Conservation (phyloP, 2,797 vertebrate genomes). For the Acanthurus lineatus region DNA sequence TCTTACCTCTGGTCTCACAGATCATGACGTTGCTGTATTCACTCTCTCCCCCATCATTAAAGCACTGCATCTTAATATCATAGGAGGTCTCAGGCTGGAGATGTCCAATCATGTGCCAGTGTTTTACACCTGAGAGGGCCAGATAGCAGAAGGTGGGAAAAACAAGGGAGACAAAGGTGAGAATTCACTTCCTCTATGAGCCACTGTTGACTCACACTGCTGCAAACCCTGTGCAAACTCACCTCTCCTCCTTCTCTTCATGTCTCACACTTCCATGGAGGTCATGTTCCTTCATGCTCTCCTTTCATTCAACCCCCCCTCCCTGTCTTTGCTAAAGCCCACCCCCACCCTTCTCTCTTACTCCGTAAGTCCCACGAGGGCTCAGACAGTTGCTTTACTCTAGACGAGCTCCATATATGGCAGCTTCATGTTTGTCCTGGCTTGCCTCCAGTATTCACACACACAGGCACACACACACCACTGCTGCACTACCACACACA, state of each 20-base stretch:
- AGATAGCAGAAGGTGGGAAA: background rate
- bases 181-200: slow-evolving; percentile 44
- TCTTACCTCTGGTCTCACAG: slow-evolving; percentile 95
- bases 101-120: slow-evolving; percentile 94
- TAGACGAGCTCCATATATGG: slow-evolving; percentile 86
- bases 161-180: slow-evolving; percentile 56
- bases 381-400: slow-evolving; percentile 82
- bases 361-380: slow-evolving; percentile 61
- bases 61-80: slow-evolving; percentile 98
- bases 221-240: slow-evolving; percentile 50
- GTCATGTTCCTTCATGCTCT: slow-evolving; percentile 63
- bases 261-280: slow-evolving; percentile 50
- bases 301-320: slow-evolving; percentile 4
- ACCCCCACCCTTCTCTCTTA: slow-evolving; percentile 19
- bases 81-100: slow-evolving; percentile 96
- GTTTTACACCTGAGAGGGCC: slow-evolving; percentile 87
- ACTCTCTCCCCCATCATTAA: slow-evolving; percentile 92
- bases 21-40: slow-evolving; percentile 99
- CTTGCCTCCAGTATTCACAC: slow-evolving; percentile 76
- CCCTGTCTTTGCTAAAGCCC: background rate
- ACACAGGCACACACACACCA: slow-evolving; percentile 23
- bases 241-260: slow-evolving; percentile 26
- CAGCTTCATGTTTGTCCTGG: slow-evolving; percentile 86
- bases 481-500: slow-evolving; percentile 40
- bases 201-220: slow-evolving; percentile 52